Base-by-base conservation (phyloP, 2,113 vertebrate genomes). In the Clarias magur region DNA sequence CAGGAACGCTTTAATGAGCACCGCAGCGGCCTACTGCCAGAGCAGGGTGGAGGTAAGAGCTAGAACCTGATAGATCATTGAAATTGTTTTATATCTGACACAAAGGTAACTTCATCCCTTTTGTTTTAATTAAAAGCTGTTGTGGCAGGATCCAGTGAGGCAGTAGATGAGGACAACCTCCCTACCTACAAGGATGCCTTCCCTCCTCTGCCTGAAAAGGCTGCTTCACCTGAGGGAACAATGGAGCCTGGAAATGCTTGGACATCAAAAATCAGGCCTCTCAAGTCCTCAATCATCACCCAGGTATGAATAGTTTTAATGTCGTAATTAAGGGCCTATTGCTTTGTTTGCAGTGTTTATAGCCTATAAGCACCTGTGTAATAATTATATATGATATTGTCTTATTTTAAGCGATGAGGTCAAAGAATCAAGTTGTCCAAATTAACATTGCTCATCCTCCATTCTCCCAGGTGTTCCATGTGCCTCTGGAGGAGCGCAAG, bases 121-220 rank as follows among this genome's bases (percentile, higher is more conserved):
- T 16, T n/a, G 0, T 42, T 10, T 76, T 21, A 16, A 2, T 53
- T 57, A 27, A 23, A 13, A 93, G 93, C 91, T 94, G 88, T 93
- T 90, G 89, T 75, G 78, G 95, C 96, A 94, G 97, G 96, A 91
- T 91, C 96, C 92, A 94, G 95, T 91, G 95, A 94, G 92, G 96
- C 94, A 48, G 96, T 96, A 95, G 98, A 99, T 91, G 98, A 99
- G 91, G 98, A 97, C 2, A 96, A 96, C 91, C 97, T 97, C 92
- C 98, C 98, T 87, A 99, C 98, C 89, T 99, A 99, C 94, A 99
- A 99, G 94, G 98, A 99, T 91, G 98, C 98, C 93, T 99, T 99
- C 93, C 98, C 98, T 87, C 98, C 98, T 83, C 97, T 99, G 91
- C 98, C 98, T 6, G 98, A 99, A 95, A 99, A 99, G 95, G 94